Base-by-base conservation (phyloP, 1,140 invertebrate genomes). In the Tachypleus tridentatus region DNA sequence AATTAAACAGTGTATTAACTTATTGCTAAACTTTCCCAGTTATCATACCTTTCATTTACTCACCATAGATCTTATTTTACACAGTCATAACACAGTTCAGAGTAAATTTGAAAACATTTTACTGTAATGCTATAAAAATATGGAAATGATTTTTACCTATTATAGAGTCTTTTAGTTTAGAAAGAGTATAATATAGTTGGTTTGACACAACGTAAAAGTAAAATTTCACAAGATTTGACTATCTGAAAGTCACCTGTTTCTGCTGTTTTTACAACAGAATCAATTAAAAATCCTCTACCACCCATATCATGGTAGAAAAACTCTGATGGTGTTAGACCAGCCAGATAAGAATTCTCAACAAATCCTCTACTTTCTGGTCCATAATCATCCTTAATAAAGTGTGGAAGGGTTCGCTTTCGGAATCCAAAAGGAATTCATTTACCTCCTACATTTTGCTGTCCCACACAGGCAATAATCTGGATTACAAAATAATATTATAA, bases 231-330 rank as follows among this genome's bases (percentile, higher is more conserved):
- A 29, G 29, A 29, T 29, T 29, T 29, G 29, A 29, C 29, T 29
- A 2, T 29, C 29, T 99, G 97, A 74, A 99, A 99, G 76, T 99
- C 99, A 73, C 86, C 95, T 72, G 96, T 99, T 84, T 99, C 97
- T 59, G 97, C 97, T 70, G 97, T 99, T 80, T 99, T 99, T 29
- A 99, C 97, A 77, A 97, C 97, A 67, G 97, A 99, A 93, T 99
- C 97, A 77, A 99, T 99, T 67, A 99, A 86, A 89, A 97, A 97
- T 82, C 99, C 97, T 77, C 97, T 86, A 80, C 97, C 97, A 77
- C 97, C 97, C 97, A 99, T 99, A 72, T 97, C 96, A 80, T 99
- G 97, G 76, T 99, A 99, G 80, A 92, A 99, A 76, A 99, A 99
- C 76, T 99, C 97, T 0, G 95, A 95, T 0, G 97, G 96, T 0